Conservation (phyloP, 2,113 vertebrate genomes). For the Triplophysa tibetana region DNA sequence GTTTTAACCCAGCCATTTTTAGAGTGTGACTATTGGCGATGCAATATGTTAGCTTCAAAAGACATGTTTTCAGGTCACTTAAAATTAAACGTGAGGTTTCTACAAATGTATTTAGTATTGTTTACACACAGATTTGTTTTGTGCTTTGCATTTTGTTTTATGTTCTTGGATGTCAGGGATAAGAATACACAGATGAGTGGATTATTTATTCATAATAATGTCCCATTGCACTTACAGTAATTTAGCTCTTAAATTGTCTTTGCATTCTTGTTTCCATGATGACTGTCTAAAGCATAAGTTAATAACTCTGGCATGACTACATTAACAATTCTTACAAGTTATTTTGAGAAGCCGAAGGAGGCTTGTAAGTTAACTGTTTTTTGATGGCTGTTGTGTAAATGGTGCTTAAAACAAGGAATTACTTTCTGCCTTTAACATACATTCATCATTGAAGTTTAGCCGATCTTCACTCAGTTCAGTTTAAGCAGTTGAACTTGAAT, state of each 20-base stretch:
- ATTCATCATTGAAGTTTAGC: background rate
- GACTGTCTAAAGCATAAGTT: constrained; percentile 7
- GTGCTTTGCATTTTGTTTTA: background rate
- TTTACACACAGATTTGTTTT: background rate
- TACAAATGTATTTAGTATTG: background rate
- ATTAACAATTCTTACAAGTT: constrained; percentile 28
- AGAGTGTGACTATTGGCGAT: background rate
- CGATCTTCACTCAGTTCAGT: too few relatives aligned
- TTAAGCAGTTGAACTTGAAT: background rate
- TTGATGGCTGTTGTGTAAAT: constrained; percentile 13
- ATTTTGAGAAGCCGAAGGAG: constrained; percentile 30
- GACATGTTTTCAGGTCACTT: background rate
- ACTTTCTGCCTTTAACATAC: background rate
- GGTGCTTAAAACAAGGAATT: constrained; percentile 19
- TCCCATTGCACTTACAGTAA: background rate
- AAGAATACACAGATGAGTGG: background rate
- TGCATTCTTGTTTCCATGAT: constrained; percentile 11
- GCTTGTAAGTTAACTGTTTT: constrained; percentile 19
- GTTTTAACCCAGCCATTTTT: too few relatives aligned
- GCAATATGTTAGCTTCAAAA: background rate
- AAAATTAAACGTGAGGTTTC: background rate
- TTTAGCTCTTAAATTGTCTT: background rate
- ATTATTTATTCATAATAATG: constrained; percentile 6
- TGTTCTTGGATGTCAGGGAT: background rate
- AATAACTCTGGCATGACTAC: constrained; percentile 7